These are phyloP conservation scores for Drosophila parabipectinata DNA, from an alignment of 1,140 invertebrate species.

Conservation along the genomic window DNA sequence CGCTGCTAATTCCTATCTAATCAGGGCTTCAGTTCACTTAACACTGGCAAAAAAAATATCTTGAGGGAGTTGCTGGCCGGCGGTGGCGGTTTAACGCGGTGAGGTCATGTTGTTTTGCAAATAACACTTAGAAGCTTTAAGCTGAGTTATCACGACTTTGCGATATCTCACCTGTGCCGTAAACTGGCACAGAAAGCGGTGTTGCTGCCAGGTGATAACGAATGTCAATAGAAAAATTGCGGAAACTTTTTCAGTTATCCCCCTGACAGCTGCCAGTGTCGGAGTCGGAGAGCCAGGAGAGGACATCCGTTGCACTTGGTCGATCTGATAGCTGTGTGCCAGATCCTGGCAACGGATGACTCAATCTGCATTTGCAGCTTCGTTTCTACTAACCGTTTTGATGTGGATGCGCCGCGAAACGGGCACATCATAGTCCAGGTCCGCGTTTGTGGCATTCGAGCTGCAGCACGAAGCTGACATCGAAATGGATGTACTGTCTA, in stretches of 20 bases:
- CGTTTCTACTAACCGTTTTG: slow-evolving; percentile 73
- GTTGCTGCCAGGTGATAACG: slow-evolving; percentile 65
- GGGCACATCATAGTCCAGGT: slow-evolving; percentile 79
- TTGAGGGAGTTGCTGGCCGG: slow-evolving; percentile 20
- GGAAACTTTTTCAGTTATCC: slow-evolving; percentile 53
- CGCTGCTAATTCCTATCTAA: slow-evolving; percentile 23
- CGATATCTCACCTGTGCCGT: slow-evolving; percentile 64
- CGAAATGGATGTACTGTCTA: slow-evolving; percentile 63
- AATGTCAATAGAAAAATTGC: slow-evolving; percentile 60
- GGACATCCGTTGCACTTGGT: slow-evolving; percentile 5
- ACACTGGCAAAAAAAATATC: slow-evolving; percentile 5
- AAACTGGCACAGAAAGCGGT: slow-evolving; percentile 67
- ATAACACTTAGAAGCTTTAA: slow-evolving; percentile 5
- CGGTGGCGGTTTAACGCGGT: slow-evolving; percentile 13
- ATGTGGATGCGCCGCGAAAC: slow-evolving; percentile 72
- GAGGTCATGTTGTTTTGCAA: slow-evolving; percentile 38
- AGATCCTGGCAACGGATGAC: slow-evolving; percentile 45
- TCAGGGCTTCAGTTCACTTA: slow-evolving; percentile 5
- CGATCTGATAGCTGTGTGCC: slow-evolving; percentile 17
- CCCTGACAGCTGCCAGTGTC: slow-evolving; percentile 39
- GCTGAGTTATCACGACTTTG: slow-evolving; percentile 50
- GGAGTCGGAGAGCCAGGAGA: slow-evolving; percentile 44
- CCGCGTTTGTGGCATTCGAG: slow-evolving; percentile 65
- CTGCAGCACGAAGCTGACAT: slow-evolving; percentile 71
- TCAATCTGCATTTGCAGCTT: slow-evolving; percentile 52